Base-by-base conservation (phyloP, 2,113 vertebrate genomes). In the Axis porcinus region DNA sequence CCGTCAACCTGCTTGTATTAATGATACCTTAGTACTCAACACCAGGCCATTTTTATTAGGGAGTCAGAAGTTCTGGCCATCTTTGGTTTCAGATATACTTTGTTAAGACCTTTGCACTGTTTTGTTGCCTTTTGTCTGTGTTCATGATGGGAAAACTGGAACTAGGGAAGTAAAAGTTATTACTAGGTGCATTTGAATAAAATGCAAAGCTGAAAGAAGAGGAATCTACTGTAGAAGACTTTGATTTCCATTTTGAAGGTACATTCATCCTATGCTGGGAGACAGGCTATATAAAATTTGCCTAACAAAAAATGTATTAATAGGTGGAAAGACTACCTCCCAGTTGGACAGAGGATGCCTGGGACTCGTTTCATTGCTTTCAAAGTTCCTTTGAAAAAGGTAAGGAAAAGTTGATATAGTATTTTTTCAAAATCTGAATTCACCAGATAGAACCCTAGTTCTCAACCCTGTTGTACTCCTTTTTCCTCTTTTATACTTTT, bases 301-400 rank as follows among this genome's bases (percentile, higher is more conserved):
- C 57, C 64, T 97, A 90, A 95, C 52, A 55, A 62, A 82, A 91
- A 2, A 7, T 85, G 0, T 98, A 1, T 94, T 30, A 81, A 3
- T 91, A 99, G 99, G 76, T 99, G 99, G 99, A 98, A 98, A 1
- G 97, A 99, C 13, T 99, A 99, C 84, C 62, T 97, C 6, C 96
- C 99, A 5, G 91, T 99, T 54, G 99, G 99, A 62, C 98, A 98
- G 78, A 97, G 99, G 82, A 99, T 99, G 25, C 95, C 98, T 0
- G 99, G 99, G 50, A 99, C 99, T 0, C 99, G 99, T 43, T 99
- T 99, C 98, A 98, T 99, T 40, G 99, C 99, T 94, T 99, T 99
- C 98, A 99, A 99, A 98, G 99, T 99, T 36, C 99, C 99, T 10
- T 99, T 99, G 81, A 99, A 98, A 79, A 98, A 99, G 99, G 99